Evolutionary conservation across 2,797 vertebrate species (phyloP), one percentile per base, ranked within the genome.

Genomic region (Sciaenops ocellatus): DNA sequence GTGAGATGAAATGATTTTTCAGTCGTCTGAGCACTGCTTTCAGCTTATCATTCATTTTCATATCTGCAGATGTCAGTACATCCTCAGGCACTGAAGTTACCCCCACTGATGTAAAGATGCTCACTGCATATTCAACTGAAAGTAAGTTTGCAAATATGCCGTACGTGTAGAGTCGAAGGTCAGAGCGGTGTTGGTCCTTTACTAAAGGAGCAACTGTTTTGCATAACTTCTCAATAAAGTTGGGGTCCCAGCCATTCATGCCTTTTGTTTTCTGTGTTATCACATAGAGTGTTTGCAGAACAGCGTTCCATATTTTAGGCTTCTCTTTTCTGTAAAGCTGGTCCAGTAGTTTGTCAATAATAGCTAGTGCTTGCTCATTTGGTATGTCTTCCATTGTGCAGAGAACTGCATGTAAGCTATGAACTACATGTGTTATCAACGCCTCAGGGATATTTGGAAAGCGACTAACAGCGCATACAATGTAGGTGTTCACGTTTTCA

Each of bases 191-290:
- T 0, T 41, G 0, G 0, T 62, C 26, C 0, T 65, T 8, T 1
- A 54, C 60, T 73, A 87, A 89, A 28, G 44, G 46, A 64, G 4
- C 28, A 1, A 90, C 3, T 48, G 46, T 50, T 42, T 61, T 52
- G 34, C 82, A 83, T 18, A 92, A 46, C 0, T 56, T 50, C 17
- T 84, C 0, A 0, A 76, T 44, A 1, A 92, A 69, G 4, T 3
- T 12, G 0, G 7, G 4, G 38, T 80, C 15, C 77, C 85, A 88
- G 55, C 12, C 24, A 55, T 67, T 0, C 67, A 20, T 86, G 1
- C 30, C 28, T 46, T 80, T 78, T 30, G 79, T 84, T 79, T 93
- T 94, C 61, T 93, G 88, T 60, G 89, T 88, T 50, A 88, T 77
- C 13, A 89, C 69, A 80, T 80, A 88, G 0, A 92, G 56, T 48